Conservation (phyloP, 2,888 invertebrate genomes). For the Pachliopta kotzebuea region DNA sequence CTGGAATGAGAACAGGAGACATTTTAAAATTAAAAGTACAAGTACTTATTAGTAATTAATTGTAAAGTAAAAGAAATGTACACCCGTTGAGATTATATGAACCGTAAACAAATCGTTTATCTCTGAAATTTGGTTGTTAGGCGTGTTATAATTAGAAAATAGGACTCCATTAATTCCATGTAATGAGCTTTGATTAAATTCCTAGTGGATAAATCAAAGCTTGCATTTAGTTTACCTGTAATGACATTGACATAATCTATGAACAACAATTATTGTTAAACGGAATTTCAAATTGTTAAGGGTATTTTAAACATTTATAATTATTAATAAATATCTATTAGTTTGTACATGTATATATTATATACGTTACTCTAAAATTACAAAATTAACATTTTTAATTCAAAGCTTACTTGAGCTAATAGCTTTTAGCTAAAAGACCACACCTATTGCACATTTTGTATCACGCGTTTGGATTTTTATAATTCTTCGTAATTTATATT, state of each 20-base stretch:
- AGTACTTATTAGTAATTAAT: not conserved
- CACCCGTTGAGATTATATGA: not conserved
- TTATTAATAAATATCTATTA: too few relatives aligned
- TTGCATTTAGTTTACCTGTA: not conserved
- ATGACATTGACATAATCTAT: not conserved
- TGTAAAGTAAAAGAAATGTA: not conserved
- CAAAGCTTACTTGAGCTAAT: too few relatives aligned
- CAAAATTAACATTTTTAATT: too few relatives aligned
- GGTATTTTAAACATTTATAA: too few relatives aligned
- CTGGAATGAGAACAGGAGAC: too few relatives aligned
- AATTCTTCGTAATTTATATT: too few relatives aligned
- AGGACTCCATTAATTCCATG: not conserved
- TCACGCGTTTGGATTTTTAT: too few relatives aligned
- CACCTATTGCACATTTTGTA: too few relatives aligned
- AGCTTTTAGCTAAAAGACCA: too few relatives aligned
- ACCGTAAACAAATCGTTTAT: constrained; percentile 2
- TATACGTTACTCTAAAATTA: too few relatives aligned
- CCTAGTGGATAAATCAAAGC: not conserved
- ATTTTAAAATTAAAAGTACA: not conserved
- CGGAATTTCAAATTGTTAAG: not conserved
- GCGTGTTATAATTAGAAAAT: constrained; percentile 1
- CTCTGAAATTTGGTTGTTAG: not conserved
- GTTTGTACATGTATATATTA: too few relatives aligned
- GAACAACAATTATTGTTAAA: not conserved
- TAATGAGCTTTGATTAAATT: constrained; percentile 2